phyloP scores from a whole-genome alignment of 1,140 invertebrate species.

The Lucilia cuprina region DNA sequence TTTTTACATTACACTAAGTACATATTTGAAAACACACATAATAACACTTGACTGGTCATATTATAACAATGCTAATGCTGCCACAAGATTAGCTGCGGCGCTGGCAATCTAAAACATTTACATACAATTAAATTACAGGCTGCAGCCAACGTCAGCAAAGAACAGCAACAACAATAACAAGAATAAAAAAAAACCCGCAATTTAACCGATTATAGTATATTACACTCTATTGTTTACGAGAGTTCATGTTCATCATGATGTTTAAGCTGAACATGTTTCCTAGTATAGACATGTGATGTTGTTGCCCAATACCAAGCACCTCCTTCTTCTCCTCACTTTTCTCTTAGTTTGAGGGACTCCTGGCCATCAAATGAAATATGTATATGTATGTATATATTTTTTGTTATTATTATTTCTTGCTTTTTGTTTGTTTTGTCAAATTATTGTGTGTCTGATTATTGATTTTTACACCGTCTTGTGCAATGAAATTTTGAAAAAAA shows the following conservation, averaged over 20 bases:
- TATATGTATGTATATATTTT: background rate
- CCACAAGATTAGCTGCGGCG: background rate
- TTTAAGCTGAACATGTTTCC: background rate
- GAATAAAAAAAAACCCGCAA: constrained; percentile 7
- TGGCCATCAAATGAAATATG: background rate
- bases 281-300: constrained; percentile 19
- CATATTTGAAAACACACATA: background rate
- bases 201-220: constrained; percentile 35
- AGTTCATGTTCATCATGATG: constrained; percentile 1
- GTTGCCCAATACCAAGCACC: background rate
- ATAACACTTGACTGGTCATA: constrained; percentile 29
- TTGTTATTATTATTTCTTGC: background rate
- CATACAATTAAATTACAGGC: background rate
- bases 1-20: background rate
- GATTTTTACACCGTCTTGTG: constrained; percentile 34
- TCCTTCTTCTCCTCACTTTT: background rate
- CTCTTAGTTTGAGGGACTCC: background rate
- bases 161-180: background rate
- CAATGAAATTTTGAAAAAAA: constrained; percentile 16
- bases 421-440: background rate
- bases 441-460: constrained; percentile 9
- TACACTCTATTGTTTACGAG: constrained; percentile 31
- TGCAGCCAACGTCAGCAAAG: background rate
- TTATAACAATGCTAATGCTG: background rate
- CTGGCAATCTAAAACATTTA: background rate